These are phyloP conservation scores for Metaphire vulgaris DNA, from an alignment of 1,140 invertebrate species.

Conservation along the genomic window DNA sequence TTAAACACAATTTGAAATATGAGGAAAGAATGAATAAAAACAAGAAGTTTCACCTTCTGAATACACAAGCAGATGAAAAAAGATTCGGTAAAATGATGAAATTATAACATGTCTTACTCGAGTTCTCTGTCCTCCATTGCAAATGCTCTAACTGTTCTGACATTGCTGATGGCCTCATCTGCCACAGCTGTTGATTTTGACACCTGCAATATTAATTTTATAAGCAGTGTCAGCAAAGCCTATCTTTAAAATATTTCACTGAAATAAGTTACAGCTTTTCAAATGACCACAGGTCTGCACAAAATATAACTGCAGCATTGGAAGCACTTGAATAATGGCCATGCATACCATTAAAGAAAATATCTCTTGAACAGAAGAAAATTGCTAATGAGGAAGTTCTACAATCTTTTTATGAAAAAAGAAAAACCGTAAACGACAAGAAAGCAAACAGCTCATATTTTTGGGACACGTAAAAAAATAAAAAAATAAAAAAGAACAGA, in stretches of 20 bases:
- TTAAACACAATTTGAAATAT: too few relatives aligned
- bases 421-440: too few relatives aligned
- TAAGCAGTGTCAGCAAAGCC: not conserved
- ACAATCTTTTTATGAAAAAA: too few relatives aligned
- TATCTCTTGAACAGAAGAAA: not conserved
- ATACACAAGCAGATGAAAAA: too few relatives aligned
- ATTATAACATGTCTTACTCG: conserved; percentile 49
- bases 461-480: too few relatives aligned
- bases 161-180: conserved; percentile 85
- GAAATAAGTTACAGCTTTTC: not conserved
- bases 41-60: too few relatives aligned
- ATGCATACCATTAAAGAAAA: not conserved
- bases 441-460: too few relatives aligned
- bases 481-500: too few relatives aligned
- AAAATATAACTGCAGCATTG: not conserved
- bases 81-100: too few relatives aligned
- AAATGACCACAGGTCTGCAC: not conserved
- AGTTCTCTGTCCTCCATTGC: conserved; percentile 81
- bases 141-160: conserved; percentile 82
- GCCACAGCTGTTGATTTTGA: conserved; percentile 77
- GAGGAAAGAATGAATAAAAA: too few relatives aligned
- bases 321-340: not conserved
- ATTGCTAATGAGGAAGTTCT: too few relatives aligned
- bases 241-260: not conserved
- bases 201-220: conserved; percentile 55